Evolutionary conservation across 2,888 invertebrate species (phyloP).

Genomic region (Dilophus febrilis): DNA sequence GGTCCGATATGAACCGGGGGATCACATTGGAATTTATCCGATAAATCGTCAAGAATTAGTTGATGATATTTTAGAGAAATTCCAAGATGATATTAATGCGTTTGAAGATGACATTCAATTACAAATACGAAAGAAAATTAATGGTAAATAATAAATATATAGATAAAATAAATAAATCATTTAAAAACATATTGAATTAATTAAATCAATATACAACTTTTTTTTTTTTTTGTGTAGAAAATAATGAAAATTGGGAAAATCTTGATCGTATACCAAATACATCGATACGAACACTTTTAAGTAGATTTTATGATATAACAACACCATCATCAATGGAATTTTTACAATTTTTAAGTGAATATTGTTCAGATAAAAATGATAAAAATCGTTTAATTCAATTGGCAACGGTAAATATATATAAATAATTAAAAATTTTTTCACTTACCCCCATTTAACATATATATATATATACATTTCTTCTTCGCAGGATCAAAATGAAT

Average conservation of each 20-base stretch:
- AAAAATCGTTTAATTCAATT: conserved; percentile 51
- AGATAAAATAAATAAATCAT: no score
- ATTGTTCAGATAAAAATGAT: conserved; percentile 62
- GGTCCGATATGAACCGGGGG: conserved; percentile 51
- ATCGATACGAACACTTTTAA: conserved; percentile 54
- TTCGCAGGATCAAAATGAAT: conserved; percentile 68
- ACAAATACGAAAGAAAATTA: conserved; percentile 64
- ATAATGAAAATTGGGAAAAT: conserved; percentile 69
- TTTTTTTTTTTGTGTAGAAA: conserved; percentile 37
- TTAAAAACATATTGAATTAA: conserved; percentile 74
- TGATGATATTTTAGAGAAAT: conserved; percentile 50
- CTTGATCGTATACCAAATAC: conserved; percentile 68
- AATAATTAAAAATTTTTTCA: no score
- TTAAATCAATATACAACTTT: conserved; percentile 43
- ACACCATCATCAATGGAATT: conserved; percentile 80
- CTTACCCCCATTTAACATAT: no score
- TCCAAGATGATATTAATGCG: conserved; percentile 49
- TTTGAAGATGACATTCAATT: conserved; percentile 58
- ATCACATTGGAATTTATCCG: conserved; percentile 82
- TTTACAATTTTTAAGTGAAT: conserved; percentile 62
- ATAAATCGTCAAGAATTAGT: conserved; percentile 66
- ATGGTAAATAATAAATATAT: no score
- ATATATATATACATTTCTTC: no score
- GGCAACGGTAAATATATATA: conserved; percentile 48
- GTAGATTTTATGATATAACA: conserved; percentile 75